Base-by-base conservation (phyloP, 2,797 vertebrate genomes). In the Sebastiscus tertius region DNA sequence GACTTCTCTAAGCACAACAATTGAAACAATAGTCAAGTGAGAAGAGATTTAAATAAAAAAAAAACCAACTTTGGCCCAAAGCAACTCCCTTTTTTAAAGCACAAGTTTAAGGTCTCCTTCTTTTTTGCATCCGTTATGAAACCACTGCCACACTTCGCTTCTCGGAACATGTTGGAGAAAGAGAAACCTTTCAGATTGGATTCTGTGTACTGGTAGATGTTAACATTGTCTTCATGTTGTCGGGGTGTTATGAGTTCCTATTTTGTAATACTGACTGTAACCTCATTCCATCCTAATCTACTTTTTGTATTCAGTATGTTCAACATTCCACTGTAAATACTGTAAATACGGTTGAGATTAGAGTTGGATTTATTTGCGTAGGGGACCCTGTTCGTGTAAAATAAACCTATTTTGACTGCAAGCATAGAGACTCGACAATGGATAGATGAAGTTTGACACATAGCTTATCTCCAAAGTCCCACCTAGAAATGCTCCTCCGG, bases 321-420 rank as follows among this genome's bases (percentile, higher is more conserved):
- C 84, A 87, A 95, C 94, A 95, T 96, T 96, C 93, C 92, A 92
- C 87, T 96, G 95, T 96, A 96, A 95, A 96, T 96, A 95, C 68
- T 95, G 94, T 96, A 96, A 79, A 95, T 95, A 95, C 24, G 80
- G 90, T 92, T 88, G 88, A 94, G 90, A 92, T 90, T 89, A 90
- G 92, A 93, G 90, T 90, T 64, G 77, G 90, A 90, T 95, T 94
- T 94, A 81, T 93, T 92, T 92, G 81, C 65, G 75, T 93, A 87
- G 89, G 89, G 88, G 86, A 87, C 83, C 88, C 85, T 80, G 83
- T 86, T 85, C 55, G 55, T 92, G 90, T 93, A 92, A 86, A 89
- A 92, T 89, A 88, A 70, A 86, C 85, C 84, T 90, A 87, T 93
- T 89, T 91, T 89, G 90, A 94, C 90, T 91, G 91, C 93, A 91